Evolutionary conservation across 2,113 vertebrate genomes (phyloP), one percentile per base, ranked within the genome.

Genomic region (Engystomops pustulosus): DNA sequence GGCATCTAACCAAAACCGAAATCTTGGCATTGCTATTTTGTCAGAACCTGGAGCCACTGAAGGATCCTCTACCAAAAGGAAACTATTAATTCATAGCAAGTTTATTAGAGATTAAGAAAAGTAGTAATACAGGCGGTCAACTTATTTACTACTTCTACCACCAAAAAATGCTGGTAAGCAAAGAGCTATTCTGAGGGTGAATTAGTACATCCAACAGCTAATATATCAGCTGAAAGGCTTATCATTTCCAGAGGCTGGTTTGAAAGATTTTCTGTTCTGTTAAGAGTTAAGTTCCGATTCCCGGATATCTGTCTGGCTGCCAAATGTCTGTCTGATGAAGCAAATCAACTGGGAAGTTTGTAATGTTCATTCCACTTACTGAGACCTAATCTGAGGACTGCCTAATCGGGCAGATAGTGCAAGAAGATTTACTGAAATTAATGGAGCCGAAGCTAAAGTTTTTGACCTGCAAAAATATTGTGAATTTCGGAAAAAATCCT

Each of bases 371-470:
- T 88, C 88, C 88, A 90, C 86, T 92, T 91, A 90, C 80, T 81
- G 87, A 89, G 90, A 89, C 85, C 82, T 90, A 90, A 92, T 91
- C 91, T 90, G 89, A 88, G 38, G 83, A 88, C n/a, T 58, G 90
- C 87, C 85, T 91, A 92, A 91, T 91, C 91, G 58, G 88, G 91
- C 91, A 92, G 86, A 91, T 90, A 92, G 90, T 89, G 88, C 88
- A 88, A 88, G 18, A 88, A 87, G 88, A 92, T 87, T 89, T 74
- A 91, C 90, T 91, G 86, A 90, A 90, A 90, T 90, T 90, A 92
- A 90, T 89, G 88, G 89, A 90, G 89, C 86, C 81, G 89, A 86
- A 90, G 88, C 89, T 81, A 89, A 87, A 88, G 88, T 90, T 88
- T 89, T 87, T 90, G 90, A 90, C 90, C 89, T 89, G 85, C 88